These are phyloP conservation scores for Centropus bengalensis DNA, from an alignment of 2,113 vertebrate genomes.

Conservation along the genomic window DNA sequence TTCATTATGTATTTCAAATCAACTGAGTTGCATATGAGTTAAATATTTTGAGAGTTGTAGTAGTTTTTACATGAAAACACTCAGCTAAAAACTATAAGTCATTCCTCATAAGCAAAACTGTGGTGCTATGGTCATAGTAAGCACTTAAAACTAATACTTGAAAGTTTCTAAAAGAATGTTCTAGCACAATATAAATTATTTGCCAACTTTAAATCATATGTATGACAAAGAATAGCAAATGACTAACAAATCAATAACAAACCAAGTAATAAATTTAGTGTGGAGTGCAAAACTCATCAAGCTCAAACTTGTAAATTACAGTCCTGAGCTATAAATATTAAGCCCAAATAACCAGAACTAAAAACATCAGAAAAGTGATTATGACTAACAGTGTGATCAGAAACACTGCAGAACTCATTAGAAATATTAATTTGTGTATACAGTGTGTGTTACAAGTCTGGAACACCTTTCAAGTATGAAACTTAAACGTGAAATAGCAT, in stretches of 20 bases:
- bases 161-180: slow-evolving; percentile 22
- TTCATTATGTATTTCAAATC: not conserved
- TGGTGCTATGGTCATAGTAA: not conserved
- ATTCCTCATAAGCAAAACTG: not conserved
- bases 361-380: slow-evolving; percentile 32
- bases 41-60: not conserved
- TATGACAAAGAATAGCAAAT: slow-evolving; percentile 36
- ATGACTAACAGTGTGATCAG: slow-evolving; percentile 31
- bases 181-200: slow-evolving; percentile 16
- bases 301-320: slow-evolving; percentile 18
- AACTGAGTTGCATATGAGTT: not conserved
- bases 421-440: slow-evolving; percentile 18
- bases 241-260: slow-evolving; percentile 52
- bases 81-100: not conserved
- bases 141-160: slow-evolving; percentile 13
- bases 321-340: not conserved
- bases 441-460: not conserved
- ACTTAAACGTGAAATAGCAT: not conserved
- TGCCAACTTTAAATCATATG: slow-evolving; percentile 32
- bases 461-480: not conserved
- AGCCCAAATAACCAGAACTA: slow-evolving; percentile 49
- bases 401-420: slow-evolving; percentile 26
- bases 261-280: slow-evolving; percentile 4
- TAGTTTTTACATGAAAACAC: not conserved
- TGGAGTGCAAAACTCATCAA: not conserved